Evolutionary conservation across 1,140 invertebrate genomes (phyloP).

Genomic region (Aplysia californica): DNA sequence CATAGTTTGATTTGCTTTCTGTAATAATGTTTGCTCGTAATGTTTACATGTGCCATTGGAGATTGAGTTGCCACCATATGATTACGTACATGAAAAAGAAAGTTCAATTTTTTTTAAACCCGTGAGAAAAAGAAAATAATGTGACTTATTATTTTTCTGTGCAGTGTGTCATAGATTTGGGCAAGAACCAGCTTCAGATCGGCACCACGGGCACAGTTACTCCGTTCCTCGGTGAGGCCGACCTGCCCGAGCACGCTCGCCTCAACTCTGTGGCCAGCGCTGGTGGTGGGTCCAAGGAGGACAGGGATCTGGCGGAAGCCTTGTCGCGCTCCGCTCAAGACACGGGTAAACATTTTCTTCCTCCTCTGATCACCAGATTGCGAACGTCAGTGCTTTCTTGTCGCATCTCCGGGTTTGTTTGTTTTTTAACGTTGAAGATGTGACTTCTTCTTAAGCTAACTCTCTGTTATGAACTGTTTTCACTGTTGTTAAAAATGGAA

Average conservation of each 20-base stretch:
- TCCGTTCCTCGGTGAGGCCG: not conserved
- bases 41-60: no score
- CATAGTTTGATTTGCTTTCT: no score
- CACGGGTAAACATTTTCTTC: slow-evolving; percentile 30
- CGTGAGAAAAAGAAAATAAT: no score
- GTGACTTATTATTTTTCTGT: no score
- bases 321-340: slow-evolving; percentile 66
- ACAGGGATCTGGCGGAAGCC: slow-evolving; percentile 75
- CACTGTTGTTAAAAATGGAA: no score
- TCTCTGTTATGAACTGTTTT: no score
- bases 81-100: no score
- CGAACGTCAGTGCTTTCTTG: not conserved
- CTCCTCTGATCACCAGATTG: not conserved
- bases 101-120: no score
- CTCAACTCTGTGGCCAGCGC: slow-evolving; percentile 39
- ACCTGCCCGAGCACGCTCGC: slow-evolving; percentile 17
- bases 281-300: slow-evolving; percentile 67
- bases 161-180: slow-evolving; percentile 18
- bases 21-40: no score
- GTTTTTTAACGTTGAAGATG: no score
- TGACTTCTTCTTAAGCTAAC: no score
- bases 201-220: not conserved
- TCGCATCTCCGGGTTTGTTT: not conserved
- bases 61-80: no score
- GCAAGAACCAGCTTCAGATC: slow-evolving; percentile 9